Percentiles rank a stretch among this genome's conserved stretches.
Evolutionary conservation across 35 echinoderm and acorn worm species (phyloP).

Genomic region (Apostichopus japonicus): DNA sequence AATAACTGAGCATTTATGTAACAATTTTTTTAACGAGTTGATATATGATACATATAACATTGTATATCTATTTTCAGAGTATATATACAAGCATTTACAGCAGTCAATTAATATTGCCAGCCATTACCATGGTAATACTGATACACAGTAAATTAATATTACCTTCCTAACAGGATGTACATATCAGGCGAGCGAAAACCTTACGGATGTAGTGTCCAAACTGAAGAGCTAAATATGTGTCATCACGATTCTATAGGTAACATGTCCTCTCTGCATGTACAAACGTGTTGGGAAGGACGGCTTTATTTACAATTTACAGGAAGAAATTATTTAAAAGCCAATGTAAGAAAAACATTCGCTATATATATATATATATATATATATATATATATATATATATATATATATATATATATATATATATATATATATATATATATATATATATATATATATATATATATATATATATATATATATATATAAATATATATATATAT

Average conservation of each 20-base stretch:
- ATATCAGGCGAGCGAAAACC: too few species aligned
- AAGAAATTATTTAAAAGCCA: background rate
- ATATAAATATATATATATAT: conserved; percentile 26
- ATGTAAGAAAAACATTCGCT: too few species aligned
- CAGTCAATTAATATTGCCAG: too few species aligned
- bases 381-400: conserved; percentile 38
- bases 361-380: conserved; percentile 17
- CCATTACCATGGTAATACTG: too few species aligned
- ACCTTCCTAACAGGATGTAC: too few species aligned
- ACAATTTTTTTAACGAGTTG: background rate
- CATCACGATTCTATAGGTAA: background rate
- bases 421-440: conserved; percentile 41
- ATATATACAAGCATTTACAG: background rate
- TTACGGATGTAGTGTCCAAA: too few species aligned
- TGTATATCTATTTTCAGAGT: background rate
- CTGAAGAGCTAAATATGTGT: too few species aligned
- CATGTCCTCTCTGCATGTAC: background rate
- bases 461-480: conserved; percentile 37
- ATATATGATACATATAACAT: background rate
- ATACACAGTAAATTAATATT: too few species aligned
- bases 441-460: conserved; percentile 33
- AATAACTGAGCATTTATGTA: background rate
- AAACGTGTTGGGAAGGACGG: background rate
- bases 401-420: conserved; percentile 43
- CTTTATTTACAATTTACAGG: background rate